Evolutionary conservation across 1,140 invertebrate species (phyloP).

Genomic region (Spodoptera litura): DNA sequence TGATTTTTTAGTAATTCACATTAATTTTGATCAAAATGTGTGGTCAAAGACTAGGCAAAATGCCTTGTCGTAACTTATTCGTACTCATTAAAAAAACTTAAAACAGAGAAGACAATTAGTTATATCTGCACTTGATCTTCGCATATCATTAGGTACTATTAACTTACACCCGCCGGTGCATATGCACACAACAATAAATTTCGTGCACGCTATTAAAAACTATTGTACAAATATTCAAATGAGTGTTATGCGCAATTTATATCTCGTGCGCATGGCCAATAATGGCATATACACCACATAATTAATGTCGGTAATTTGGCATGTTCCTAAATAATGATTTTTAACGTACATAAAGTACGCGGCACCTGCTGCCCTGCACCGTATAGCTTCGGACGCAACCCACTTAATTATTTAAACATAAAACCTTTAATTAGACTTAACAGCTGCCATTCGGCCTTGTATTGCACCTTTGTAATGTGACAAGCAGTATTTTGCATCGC

Average conservation of each 20-base stretch:
- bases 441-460: constrained; percentile 80
- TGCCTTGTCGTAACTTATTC: no score
- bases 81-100: no score
- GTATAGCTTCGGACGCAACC: constrained; percentile 44
- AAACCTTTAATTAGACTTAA: constrained; percentile 82
- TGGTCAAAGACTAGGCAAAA: no score
- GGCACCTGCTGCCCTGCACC: constrained; percentile 67
- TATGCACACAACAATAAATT: constrained; percentile 17
- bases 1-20: background rate
- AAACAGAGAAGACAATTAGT: no score
- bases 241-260: constrained; percentile 47
- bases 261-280: constrained; percentile 50
- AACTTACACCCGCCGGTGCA: background rate
- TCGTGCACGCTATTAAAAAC: constrained; percentile 14
- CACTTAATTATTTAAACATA: constrained; percentile 85
- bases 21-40: no score
- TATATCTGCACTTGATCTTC: no score
- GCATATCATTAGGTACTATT: no score
- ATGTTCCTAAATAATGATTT: constrained; percentile 81
- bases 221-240: constrained; percentile 41
- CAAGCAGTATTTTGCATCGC: constrained; percentile 55
- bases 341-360: constrained; percentile 73
- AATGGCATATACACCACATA: constrained; percentile 52
- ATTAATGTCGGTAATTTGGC: constrained; percentile 75
- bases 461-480: constrained; percentile 77